Evolutionary conservation across 2,888 invertebrate species (phyloP).

Genomic region (Caenorhabditis plicata): DNA sequence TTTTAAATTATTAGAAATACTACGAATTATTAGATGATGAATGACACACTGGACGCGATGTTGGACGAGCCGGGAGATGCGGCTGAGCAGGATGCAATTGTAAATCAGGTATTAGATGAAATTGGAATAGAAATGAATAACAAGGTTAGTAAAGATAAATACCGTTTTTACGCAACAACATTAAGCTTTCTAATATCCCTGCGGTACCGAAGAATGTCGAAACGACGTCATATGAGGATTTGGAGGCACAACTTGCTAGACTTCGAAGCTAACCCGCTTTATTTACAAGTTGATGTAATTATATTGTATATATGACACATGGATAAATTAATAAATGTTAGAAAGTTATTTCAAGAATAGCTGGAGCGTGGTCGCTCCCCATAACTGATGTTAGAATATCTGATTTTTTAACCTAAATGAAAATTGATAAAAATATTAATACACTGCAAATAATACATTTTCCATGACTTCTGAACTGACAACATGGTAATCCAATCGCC

Average conservation of each 20-base stretch:
- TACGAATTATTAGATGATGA: slow-evolving; percentile 70
- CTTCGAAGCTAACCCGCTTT: slow-evolving; percentile 22
- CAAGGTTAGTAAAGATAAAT: background rate
- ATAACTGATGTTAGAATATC: slow-evolving; percentile 79
- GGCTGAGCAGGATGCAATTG: slow-evolving; percentile 82
- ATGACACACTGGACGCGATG: slow-evolving; percentile 86
- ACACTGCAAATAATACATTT: slow-evolving; percentile 69
- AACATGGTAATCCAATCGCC: slow-evolving; percentile 94
- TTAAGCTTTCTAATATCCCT: slow-evolving; percentile 17
- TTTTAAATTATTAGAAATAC: background rate
- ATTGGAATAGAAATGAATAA: slow-evolving; percentile 87
- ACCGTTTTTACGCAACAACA: background rate
- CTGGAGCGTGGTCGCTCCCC: slow-evolving; percentile 95
- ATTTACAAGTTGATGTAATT: background rate
- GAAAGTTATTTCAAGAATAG: slow-evolving; percentile 77
- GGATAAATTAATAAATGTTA: slow-evolving; percentile 26
- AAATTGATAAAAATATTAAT: slow-evolving; percentile 1
- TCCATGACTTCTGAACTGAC: slow-evolving; percentile 78
- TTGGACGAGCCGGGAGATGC: slow-evolving; percentile 86
- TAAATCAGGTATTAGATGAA: slow-evolving; percentile 89
- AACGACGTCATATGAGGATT: slow-evolving; percentile 14
- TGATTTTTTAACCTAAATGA: slow-evolving; percentile 73
- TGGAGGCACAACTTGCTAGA: slow-evolving; percentile 36
- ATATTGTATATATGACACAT: background rate
- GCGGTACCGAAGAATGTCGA: slow-evolving; percentile 8